These are phyloP conservation scores for Zygaena filipendulae DNA, from an alignment of 2,888 invertebrate species.

Conservation along the genomic window DNA sequence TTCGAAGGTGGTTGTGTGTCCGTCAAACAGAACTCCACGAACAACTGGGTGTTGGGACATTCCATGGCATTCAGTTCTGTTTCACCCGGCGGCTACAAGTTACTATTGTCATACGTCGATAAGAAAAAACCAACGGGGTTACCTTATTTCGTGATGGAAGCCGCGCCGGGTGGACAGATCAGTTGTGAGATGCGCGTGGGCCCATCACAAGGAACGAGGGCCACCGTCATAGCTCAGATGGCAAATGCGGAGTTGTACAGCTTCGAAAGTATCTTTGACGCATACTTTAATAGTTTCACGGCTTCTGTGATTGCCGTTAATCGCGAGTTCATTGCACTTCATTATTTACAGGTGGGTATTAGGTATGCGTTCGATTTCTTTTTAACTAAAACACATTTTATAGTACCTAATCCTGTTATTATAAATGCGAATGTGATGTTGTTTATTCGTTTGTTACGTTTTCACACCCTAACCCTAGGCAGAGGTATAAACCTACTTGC, in stretches of 20 bases:
- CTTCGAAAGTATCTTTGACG: constrained; percentile 53
- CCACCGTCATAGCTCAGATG: constrained; percentile 47
- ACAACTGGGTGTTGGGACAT: constrained; percentile 52
- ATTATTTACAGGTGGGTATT: constrained; percentile 44
- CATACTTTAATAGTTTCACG: constrained; percentile 42
- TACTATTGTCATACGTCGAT: constrained; percentile 45
- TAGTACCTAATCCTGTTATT: too few relatives aligned
- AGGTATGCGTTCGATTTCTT: too few relatives aligned
- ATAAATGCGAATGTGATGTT: too few relatives aligned
- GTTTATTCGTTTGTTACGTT: too few relatives aligned
- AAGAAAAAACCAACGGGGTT: constrained; percentile 33
- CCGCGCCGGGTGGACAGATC: constrained; percentile 57
- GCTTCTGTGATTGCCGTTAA: constrained; percentile 56
- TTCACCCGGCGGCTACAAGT: constrained; percentile 55
- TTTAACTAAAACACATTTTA: neutral
- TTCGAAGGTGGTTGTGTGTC: constrained; percentile 54
- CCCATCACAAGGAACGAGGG: constrained; percentile 38
- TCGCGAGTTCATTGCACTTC: constrained; percentile 52
- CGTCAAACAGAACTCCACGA: constrained; percentile 38
- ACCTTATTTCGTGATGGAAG: constrained; percentile 58
- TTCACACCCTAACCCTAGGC: too few relatives aligned
- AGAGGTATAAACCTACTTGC: too few relatives aligned
- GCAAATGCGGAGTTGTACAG: constrained; percentile 49
- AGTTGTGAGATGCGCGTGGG: constrained; percentile 53
- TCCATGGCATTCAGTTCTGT: constrained; percentile 55